phyloP scores from a whole-genome alignment of 2,113 vertebrate genomes.

The Hippocampus zosterae region DNA sequence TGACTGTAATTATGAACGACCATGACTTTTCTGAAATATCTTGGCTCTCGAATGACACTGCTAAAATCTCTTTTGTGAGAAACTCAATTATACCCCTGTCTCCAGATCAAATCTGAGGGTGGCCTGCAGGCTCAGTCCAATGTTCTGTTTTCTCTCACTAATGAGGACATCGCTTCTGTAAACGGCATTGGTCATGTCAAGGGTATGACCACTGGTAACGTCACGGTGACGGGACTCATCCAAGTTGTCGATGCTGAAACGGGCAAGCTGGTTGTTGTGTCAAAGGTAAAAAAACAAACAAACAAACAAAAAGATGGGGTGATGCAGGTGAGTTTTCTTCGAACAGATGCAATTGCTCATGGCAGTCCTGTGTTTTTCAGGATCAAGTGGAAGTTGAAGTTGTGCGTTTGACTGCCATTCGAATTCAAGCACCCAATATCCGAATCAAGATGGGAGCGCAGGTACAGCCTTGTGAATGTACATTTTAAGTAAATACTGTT shows the following conservation, averaged over 20 bases:
- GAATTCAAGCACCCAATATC: constrained; percentile 86
- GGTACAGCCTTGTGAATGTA: constrained; percentile 59
- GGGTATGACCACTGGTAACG: constrained; percentile 76
- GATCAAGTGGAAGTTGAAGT: constrained; percentile 90
- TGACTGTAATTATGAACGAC: not conserved
- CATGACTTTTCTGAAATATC: not conserved
- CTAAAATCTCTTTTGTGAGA: not conserved
- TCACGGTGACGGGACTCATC: constrained; percentile 81
- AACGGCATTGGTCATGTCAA: constrained; percentile 76
- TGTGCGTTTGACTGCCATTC: constrained; percentile 79
- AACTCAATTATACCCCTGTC: constrained; percentile 11
- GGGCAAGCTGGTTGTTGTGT: constrained; percentile 82
- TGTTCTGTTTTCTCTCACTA: constrained; percentile 84
- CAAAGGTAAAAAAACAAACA: constrained; percentile 75
- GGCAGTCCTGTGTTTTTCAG: constrained; percentile 57
- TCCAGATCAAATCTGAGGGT: constrained; percentile 89
- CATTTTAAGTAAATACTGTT: not conserved
- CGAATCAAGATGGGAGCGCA: constrained; percentile 83
- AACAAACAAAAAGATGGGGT: constrained; percentile 71
- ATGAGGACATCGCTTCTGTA: constrained; percentile 74
- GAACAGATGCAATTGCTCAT: not conserved
- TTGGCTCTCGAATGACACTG: not conserved
- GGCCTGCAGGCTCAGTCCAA: constrained; percentile 95
- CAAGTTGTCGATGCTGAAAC: constrained; percentile 88
- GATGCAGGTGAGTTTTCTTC: not conserved